These are phyloP conservation scores for Panonychus citri DNA, from an alignment of 1,140 invertebrate genomes.

Conservation along the genomic window DNA sequence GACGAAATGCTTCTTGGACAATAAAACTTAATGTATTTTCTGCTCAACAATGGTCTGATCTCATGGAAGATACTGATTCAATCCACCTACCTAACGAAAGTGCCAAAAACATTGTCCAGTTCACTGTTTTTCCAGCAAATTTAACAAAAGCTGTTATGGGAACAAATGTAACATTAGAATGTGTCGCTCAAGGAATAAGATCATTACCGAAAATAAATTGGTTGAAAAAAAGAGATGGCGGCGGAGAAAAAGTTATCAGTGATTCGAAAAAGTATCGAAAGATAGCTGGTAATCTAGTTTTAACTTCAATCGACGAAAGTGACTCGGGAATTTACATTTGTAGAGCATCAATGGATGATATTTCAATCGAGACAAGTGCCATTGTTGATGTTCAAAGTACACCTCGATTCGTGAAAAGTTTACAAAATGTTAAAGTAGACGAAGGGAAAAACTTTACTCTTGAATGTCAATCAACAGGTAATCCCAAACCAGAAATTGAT, in stretches of 20 bases:
- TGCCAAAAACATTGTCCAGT: background rate
- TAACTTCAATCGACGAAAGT: slow-evolving; percentile 18
- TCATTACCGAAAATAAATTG: slow-evolving; percentile 7
- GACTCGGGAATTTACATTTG: slow-evolving; percentile 49
- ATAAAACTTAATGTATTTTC: slow-evolving; percentile 11
- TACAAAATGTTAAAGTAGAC: slow-evolving; percentile 33
- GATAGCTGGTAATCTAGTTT: background rate
- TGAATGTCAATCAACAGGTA: slow-evolving; percentile 37
- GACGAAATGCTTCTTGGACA: slow-evolving; percentile 6
- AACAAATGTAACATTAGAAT: slow-evolving; percentile 36
- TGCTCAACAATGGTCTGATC: background rate
- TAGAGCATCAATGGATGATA: slow-evolving; percentile 23
- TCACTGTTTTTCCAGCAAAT: slow-evolving; percentile 8
- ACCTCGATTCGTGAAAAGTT: slow-evolving; percentile 30
- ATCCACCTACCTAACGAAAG: background rate
- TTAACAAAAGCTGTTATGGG: slow-evolving; percentile 21
- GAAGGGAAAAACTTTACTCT: slow-evolving; percentile 33
- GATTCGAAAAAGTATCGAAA: background rate
- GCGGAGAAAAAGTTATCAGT: no score
- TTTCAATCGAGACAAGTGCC: slow-evolving; percentile 13
- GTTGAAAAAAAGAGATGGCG: no score
- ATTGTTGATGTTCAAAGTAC: slow-evolving; percentile 24
- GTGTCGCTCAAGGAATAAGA: slow-evolving; percentile 33
- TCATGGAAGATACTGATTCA: background rate
- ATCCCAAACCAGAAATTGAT: slow-evolving; percentile 41